Evolutionary conservation across 1,140 invertebrate species (phyloP).

Genomic region (Ooceraea biroi): DNA sequence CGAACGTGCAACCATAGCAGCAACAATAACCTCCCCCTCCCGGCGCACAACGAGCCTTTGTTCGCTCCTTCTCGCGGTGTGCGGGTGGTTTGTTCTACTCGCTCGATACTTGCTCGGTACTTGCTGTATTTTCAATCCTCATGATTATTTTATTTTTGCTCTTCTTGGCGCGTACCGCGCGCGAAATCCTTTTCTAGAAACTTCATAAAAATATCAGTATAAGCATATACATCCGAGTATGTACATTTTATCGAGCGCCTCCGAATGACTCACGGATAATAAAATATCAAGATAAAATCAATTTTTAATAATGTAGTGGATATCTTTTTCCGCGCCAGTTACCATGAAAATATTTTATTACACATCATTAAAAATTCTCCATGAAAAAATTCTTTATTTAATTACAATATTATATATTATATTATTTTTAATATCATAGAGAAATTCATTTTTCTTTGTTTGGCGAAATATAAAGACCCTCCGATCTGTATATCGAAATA

Average conservation of each 20-base stretch:
- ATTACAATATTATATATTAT: background rate
- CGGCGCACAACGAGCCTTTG: constrained; percentile 63
- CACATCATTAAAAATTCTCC: background rate
- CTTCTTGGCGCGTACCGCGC: background rate
- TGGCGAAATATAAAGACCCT: background rate
- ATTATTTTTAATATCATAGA: background rate
- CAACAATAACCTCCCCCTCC: constrained; percentile 56
- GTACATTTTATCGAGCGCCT: background rate
- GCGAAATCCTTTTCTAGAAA: background rate
- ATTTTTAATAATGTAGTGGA: background rate
- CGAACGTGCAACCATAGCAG: constrained; percentile 73
- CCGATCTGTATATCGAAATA: background rate
- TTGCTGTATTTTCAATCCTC: constrained; percentile 54
- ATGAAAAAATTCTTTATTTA: background rate
- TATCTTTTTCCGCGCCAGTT: background rate
- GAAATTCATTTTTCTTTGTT: constrained; percentile 9
- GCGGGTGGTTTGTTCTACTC: constrained; percentile 45
- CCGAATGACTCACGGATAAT: background rate
- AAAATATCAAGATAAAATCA: background rate
- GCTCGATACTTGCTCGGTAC: constrained; percentile 24
- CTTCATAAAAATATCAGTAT: constrained; percentile 26
- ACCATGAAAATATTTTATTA: background rate
- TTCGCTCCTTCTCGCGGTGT: constrained; percentile 48
- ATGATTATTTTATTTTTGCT: constrained; percentile 43
- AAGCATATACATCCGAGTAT: background rate